These are phyloP conservation scores for Acipenser oxyrinchus DNA, from an alignment of 2,797 vertebrate genomes.

Conservation along the genomic window DNA sequence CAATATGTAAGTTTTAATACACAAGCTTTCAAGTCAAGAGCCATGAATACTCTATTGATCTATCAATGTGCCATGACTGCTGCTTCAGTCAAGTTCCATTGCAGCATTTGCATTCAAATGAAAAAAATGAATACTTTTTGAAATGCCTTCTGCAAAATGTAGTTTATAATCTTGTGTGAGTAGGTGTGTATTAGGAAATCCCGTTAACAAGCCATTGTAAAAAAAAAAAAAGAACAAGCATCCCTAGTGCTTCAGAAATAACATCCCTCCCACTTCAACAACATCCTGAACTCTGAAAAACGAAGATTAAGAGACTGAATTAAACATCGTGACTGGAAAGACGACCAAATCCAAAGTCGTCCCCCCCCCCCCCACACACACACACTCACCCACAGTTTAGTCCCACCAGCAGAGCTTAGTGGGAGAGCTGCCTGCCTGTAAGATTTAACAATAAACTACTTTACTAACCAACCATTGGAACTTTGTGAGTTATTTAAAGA, in stretches of 20 bases:
- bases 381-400: conserved; percentile 1
- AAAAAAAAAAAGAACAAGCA: conserved; percentile 57
- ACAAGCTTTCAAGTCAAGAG: no score
- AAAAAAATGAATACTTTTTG: conserved; percentile 22
- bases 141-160: conserved; percentile 52
- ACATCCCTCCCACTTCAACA: conserved; percentile 67
- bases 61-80: conserved; percentile 2
- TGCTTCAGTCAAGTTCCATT: conserved; percentile 53
- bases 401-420: not conserved
- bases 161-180: conserved; percentile 49
- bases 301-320: conserved; percentile 50
- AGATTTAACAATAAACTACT: conserved; percentile 19
- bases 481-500: no score
- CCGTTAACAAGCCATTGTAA: conserved; percentile 47
- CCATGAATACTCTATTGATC: no score
- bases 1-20: no score
- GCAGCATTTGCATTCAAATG: conserved; percentile 42
- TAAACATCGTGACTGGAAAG: conserved; percentile 59
- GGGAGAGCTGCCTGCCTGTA: no score
- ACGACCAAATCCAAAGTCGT: conserved; percentile 25
- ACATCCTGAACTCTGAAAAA: conserved; percentile 57
- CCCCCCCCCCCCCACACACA: conserved; percentile 36
- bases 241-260: conserved; percentile 73
- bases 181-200: conserved; percentile 74
- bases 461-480: conserved; percentile 40